These are phyloP conservation scores for Fulica atra DNA, from an alignment of 2,113 vertebrate genomes.

Conservation along the genomic window DNA sequence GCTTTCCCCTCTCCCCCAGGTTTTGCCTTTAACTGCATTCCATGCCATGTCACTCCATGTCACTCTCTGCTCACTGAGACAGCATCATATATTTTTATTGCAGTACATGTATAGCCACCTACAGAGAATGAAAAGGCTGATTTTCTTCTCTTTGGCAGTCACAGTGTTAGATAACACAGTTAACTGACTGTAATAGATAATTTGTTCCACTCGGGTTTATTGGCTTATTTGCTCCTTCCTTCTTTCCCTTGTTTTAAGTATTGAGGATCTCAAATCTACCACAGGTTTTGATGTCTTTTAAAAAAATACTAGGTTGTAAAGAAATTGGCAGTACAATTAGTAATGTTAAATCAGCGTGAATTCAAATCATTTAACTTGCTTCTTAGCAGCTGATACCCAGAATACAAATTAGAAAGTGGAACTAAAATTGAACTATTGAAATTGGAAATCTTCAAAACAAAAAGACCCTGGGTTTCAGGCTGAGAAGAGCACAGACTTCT, in stretches of 20 bases:
- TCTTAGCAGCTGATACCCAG: slow-evolving; percentile 61
- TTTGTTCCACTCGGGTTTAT: slow-evolving; percentile 54
- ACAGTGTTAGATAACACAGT: slow-evolving; percentile 31
- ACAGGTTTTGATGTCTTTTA: slow-evolving; percentile 61
- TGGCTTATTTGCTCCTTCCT: slow-evolving; percentile 49
- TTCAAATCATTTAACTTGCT: slow-evolving; percentile 72
- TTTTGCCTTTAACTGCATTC: slow-evolving; percentile 63
- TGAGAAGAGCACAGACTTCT: slow-evolving; percentile 46
- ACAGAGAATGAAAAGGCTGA: slow-evolving; percentile 40
- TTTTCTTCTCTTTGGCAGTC: slow-evolving; percentile 26
- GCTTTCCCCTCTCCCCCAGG: slow-evolving; percentile 31
- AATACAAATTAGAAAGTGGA: slow-evolving; percentile 68
- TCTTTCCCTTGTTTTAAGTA: slow-evolving; percentile 31
- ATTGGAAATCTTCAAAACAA: slow-evolving; percentile 51
- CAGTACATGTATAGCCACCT: slow-evolving; percentile 17
- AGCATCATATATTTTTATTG: slow-evolving; percentile 10
- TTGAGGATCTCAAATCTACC: slow-evolving; percentile 35
- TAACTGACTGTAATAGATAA: slow-evolving; percentile 64
- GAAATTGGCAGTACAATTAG: slow-evolving; percentile 68
- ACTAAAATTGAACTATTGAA: slow-evolving; percentile 66
- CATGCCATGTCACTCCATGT: neutral
- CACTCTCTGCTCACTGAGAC: slow-evolving; percentile 33
- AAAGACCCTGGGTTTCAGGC: slow-evolving; percentile 21
- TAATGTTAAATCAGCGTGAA: slow-evolving; percentile 58
- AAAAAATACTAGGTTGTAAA: slow-evolving; percentile 63